Percentiles rank a stretch among this genome's conserved stretches.
phyloP scores from a whole-genome alignment of 2,113 vertebrate species.

The Furnarius figulus region DNA sequence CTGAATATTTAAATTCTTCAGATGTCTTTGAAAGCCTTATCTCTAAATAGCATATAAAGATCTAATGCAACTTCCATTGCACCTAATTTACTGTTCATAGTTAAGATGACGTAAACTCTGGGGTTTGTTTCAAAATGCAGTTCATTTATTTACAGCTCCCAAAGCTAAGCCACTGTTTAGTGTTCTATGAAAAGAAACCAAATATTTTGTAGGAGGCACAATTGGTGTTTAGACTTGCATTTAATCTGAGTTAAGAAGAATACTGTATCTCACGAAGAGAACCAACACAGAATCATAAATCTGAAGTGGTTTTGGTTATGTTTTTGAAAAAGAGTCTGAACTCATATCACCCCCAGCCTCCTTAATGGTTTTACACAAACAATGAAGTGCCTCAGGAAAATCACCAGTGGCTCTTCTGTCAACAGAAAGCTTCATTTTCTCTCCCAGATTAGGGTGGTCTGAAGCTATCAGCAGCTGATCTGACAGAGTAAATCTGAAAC shows the following conservation, averaged over 20 bases:
- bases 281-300: not conserved
- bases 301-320: not conserved
- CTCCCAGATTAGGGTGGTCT: slow-evolving; percentile 72
- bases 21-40: slow-evolving; percentile 16
- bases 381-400: slow-evolving; percentile 64
- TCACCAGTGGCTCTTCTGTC: slow-evolving; percentile 58
- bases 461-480: slow-evolving; percentile 69
- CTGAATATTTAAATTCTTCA: slow-evolving; percentile 24
- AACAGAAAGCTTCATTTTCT: slow-evolving; percentile 68
- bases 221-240: not conserved
- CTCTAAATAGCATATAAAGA: slow-evolving; percentile 20
- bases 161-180: slow-evolving; percentile 10
- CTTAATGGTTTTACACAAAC: slow-evolving; percentile 40
- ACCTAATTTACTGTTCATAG: slow-evolving; percentile 40
- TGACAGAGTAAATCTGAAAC: slow-evolving; percentile 80
- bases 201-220: slow-evolving; percentile 8
- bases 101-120: slow-evolving; percentile 28
- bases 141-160: slow-evolving; percentile 45
- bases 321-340: slow-evolving; percentile 26
- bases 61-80: slow-evolving; percentile 16
- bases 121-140: slow-evolving; percentile 5
- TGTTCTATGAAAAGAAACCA: not conserved
- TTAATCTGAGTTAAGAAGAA: not conserved
- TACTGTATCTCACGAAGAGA: not conserved
- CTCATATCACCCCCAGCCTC: not conserved